Evolutionary conservation across 2,113 vertebrate genomes (phyloP).

Genomic region (Uria lomvia): DNA sequence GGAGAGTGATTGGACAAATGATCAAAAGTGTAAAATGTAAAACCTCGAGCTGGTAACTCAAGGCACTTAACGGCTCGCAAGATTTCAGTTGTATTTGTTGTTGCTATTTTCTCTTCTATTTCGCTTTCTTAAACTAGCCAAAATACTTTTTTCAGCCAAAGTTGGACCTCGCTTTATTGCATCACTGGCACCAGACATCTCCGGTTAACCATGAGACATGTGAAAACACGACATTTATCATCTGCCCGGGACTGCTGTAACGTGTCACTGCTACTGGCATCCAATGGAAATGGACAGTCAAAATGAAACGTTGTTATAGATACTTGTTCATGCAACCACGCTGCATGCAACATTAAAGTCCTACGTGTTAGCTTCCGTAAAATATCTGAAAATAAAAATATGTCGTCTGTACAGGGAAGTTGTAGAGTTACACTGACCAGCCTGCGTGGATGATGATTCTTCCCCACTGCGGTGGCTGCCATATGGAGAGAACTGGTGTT

Average conservation of each 20-base stretch:
- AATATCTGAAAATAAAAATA: slow-evolving; percentile 7
- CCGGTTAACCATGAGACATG: background rate
- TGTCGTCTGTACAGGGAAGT: background rate
- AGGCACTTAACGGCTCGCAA: background rate
- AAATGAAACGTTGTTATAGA: background rate
- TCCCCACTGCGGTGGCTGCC: background rate
- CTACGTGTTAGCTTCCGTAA: slow-evolving; percentile 28
- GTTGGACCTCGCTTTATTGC: slow-evolving; percentile 5
- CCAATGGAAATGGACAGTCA: slow-evolving; percentile 9
- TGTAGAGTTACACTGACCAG: background rate
- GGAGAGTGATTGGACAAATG: slow-evolving; percentile 18
- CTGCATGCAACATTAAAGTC: background rate
- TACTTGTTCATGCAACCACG: slow-evolving; percentile 2
- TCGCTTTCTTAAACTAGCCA: slow-evolving; percentile 47
- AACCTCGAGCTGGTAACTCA: slow-evolving; percentile 46
- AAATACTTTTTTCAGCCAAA: slow-evolving; percentile 44
- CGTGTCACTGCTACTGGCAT: background rate
- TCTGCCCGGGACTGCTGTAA: background rate
- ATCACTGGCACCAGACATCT: background rate
- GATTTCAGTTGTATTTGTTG: slow-evolving; percentile 5
- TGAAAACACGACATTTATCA: background rate
- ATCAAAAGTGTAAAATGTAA: background rate
- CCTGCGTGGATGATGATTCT: background rate
- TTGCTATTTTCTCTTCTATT: slow-evolving; percentile 37
- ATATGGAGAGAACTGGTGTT: background rate